A percentile compares a stretch with the other conserved stretches of the same genome.
These are phyloP conservation scores for Hypomesus transpacificus DNA, from an alignment of 2,113 vertebrate genomes.

Conservation along the genomic window DNA sequence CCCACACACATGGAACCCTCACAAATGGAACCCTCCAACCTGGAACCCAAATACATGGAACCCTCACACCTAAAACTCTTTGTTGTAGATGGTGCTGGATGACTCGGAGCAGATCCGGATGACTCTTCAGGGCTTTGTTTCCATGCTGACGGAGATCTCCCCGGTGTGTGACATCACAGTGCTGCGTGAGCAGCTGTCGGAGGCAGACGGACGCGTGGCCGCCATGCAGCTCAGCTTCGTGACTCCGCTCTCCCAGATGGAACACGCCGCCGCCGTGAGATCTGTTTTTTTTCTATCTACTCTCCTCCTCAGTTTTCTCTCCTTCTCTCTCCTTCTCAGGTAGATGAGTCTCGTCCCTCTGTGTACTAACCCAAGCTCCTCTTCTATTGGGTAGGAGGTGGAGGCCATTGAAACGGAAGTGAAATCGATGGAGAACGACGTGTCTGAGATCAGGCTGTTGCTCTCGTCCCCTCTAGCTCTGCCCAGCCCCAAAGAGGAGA, in stretches of 20 bases:
- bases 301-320: background rate
- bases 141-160: conserved; percentile 78
- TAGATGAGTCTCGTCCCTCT: conserved; percentile 3
- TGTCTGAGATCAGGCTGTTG: conserved; percentile 77
- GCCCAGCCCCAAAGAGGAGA: conserved; percentile 76
- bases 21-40: no score
- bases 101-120: conserved; percentile 85
- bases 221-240: conserved; percentile 76
- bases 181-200: conserved; percentile 66
- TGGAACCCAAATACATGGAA: no score
- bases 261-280: conserved; percentile 82
- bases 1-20: no score
- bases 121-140: conserved; percentile 71
- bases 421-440: conserved; percentile 78
- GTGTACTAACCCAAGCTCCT: background rate
- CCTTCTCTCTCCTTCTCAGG: background rate
- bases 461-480: conserved; percentile 80
- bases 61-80: background rate
- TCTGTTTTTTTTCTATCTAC: conserved; percentile 2
- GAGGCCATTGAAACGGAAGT: conserved; percentile 84
- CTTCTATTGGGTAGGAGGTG: conserved; percentile 75
- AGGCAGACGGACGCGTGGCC: conserved; percentile 70
- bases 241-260: conserved; percentile 76
- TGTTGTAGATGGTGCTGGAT: conserved; percentile 81
- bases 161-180: conserved; percentile 75